Evolutionary conservation across 2,797 vertebrate species (phyloP), one percentile per base, ranked within the genome.

Genomic region (Macropus fuliginosus): DNA sequence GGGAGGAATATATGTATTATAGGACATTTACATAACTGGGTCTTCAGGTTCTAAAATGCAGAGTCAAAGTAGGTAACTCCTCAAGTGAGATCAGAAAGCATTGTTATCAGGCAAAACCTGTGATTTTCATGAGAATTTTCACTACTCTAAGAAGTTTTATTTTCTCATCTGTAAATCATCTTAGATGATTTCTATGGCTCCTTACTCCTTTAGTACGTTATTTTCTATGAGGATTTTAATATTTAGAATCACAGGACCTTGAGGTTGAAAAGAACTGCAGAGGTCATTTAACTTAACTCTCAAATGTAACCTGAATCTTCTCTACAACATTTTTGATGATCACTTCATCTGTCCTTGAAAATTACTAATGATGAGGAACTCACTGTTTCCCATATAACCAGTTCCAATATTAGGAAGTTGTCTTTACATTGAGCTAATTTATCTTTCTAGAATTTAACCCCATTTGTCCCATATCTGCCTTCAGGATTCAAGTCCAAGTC

Each of bases 61-160:
- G 95, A 96, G 11, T 10, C 56, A 89, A 94, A 95, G 57, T 54
- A 93, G 50, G 40, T 96, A 31, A 93, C 28, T 92, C 50, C 12
- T 95, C 90, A 95, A 95, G 5, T 89, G 56, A 95, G n/a, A 93
- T 28, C 9, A 28, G 40, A 50, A 66, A 92, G 28, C 93, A 54
- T 91, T 92, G 62, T 24, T 87, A 90, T 3, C 21, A 50, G 24
- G 40, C 0, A 87, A 27, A 50, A 27, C 14, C 5, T 11, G 50
- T 52, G 94, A 93, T 94, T 95, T 96, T 87, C 34, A 89, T 66
- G n/a, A 56, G 24, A 14, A 93, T n/a, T 91, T 94, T 91, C 55
- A n/a, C 66, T 91, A 92, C 95, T 87, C 95, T 52, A 52, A 94
- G 13, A 4, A 95, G 16, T 40, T 27, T 87, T 87, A 12, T 87